phyloP scores from a whole-genome alignment of 2,888 invertebrate genomes.

The Morpho helenor region DNA sequence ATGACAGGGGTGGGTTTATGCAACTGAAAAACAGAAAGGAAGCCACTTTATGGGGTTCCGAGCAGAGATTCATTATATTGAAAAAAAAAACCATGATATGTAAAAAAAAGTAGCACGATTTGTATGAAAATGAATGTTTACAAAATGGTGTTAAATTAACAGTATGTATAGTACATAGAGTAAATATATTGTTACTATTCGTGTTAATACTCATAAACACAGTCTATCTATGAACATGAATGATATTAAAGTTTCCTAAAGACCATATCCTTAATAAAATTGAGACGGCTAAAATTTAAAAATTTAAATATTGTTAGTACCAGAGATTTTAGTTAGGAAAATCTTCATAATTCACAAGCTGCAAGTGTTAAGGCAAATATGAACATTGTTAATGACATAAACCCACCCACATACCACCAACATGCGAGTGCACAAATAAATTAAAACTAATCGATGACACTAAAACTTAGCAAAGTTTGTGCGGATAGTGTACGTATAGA shows the following conservation, averaged over 20 bases:
- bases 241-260: too few species aligned
- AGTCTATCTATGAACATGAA: too few species aligned
- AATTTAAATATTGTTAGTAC: slow-evolving; percentile 11
- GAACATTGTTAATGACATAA: slow-evolving; percentile 67
- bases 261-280: too few species aligned
- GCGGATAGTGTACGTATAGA: slow-evolving; percentile 7
- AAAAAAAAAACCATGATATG: neutral
- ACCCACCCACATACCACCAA: slow-evolving; percentile 71
- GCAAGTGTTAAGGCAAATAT: slow-evolving; percentile 42
- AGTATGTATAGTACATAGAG: too few species aligned
- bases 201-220: too few species aligned
- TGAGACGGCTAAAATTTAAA: too few species aligned
- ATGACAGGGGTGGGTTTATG: slow-evolving; percentile 72
- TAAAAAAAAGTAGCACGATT: neutral
- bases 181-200: too few species aligned
- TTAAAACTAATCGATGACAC: slow-evolving; percentile 15
- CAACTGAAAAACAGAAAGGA: slow-evolving; percentile 28
- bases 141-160: too few species aligned
- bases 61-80: slow-evolving; percentile 55
- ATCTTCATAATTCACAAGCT: slow-evolving; percentile 46
- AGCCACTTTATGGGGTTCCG: slow-evolving; percentile 36
- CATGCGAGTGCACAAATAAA: slow-evolving; percentile 51
- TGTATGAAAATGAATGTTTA: too few species aligned
- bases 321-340: slow-evolving; percentile 8
- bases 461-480: slow-evolving; percentile 13